These are phyloP conservation scores for Stratiomys singularior DNA, from an alignment of 2,888 invertebrate species.

Conservation along the genomic window DNA sequence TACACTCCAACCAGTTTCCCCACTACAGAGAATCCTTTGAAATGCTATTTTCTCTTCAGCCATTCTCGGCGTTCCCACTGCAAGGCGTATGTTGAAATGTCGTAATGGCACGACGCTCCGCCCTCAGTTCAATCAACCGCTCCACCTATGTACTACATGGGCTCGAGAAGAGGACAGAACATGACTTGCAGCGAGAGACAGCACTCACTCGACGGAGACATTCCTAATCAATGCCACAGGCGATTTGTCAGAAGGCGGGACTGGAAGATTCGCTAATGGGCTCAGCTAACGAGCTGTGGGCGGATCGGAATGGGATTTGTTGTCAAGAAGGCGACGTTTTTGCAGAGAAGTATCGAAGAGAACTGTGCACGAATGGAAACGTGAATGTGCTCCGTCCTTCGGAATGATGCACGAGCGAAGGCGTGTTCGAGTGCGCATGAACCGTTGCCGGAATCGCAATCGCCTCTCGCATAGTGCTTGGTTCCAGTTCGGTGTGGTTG, in stretches of 20 bases:
- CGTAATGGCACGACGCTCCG: neutral
- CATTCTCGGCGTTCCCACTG: neutral
- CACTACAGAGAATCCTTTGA: constrained; percentile 42
- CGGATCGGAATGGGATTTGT: neutral
- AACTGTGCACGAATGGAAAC: neutral
- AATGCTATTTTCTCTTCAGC: constrained; percentile 1
- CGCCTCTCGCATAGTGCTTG: neutral
- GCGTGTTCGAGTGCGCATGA: constrained; percentile 18
- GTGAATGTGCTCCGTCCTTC: neutral
- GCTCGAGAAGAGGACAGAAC: neutral
- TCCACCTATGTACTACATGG: constrained; percentile 5
- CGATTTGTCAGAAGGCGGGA: neutral
- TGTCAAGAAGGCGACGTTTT: too few species aligned
- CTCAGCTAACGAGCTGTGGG: neutral
- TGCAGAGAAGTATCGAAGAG: constrained; percentile 37
- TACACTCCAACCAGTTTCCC: constrained; percentile 36
- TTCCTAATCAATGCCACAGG: neutral
- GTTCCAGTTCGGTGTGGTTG: constrained; percentile 15
- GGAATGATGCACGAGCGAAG: neutral
- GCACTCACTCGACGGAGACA: constrained; percentile 8
- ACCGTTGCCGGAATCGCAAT: constrained; percentile 3
- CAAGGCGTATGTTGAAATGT: neutral
- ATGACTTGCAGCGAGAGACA: neutral
- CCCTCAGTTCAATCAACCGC: neutral
- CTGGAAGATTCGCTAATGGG: neutral